These are phyloP conservation scores for Aphelinus certus DNA, from an alignment of 1,140 invertebrate species.

Conservation along the genomic window DNA sequence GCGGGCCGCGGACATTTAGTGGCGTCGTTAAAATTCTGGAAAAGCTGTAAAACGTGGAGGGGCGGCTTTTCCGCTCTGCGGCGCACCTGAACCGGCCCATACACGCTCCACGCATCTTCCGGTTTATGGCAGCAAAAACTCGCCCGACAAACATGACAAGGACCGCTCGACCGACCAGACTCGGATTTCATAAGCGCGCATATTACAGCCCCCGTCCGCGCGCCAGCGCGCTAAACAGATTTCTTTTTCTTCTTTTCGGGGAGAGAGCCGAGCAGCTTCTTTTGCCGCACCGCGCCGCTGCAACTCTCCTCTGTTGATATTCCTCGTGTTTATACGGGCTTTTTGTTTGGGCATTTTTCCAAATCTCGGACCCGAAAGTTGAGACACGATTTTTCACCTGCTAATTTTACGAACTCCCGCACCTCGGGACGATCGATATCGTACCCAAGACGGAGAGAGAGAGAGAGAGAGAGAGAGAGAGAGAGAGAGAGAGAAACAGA, in stretches of 20 bases:
- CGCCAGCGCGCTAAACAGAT: too few relatives aligned
- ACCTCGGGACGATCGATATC: too few relatives aligned
- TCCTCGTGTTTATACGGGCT: neutral
- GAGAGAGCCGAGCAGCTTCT: neutral
- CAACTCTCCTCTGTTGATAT: slow-evolving; percentile 17
- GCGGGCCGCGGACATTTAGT: slow-evolving; percentile 50
- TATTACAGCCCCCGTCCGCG: too few relatives aligned
- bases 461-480: too few relatives aligned
- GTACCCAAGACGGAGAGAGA: too few relatives aligned
- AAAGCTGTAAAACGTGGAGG: slow-evolving; percentile 57
- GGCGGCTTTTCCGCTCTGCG: slow-evolving; percentile 33
- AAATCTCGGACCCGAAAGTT: too few relatives aligned
- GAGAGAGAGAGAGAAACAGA: too few relatives aligned
- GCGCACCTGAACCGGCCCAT: too few relatives aligned
- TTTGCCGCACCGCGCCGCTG: slow-evolving; percentile 13
- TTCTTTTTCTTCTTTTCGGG: slow-evolving; percentile 24
- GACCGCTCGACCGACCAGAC: slow-evolving; percentile 37
- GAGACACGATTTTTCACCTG: too few relatives aligned
- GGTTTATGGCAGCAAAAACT: slow-evolving; percentile 59
- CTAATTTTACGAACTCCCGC: too few relatives aligned
- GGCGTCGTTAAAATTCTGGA: slow-evolving; percentile 62
- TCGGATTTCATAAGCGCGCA: too few relatives aligned
- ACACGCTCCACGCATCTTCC: slow-evolving; percentile 19
- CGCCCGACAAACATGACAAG: slow-evolving; percentile 41
- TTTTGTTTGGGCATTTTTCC: too few relatives aligned